A percentile compares a stretch with the other conserved stretches of the same genome.
Conservation (phyloP, 2,888 invertebrate genomes). For the Leptothorax acervorum region DNA sequence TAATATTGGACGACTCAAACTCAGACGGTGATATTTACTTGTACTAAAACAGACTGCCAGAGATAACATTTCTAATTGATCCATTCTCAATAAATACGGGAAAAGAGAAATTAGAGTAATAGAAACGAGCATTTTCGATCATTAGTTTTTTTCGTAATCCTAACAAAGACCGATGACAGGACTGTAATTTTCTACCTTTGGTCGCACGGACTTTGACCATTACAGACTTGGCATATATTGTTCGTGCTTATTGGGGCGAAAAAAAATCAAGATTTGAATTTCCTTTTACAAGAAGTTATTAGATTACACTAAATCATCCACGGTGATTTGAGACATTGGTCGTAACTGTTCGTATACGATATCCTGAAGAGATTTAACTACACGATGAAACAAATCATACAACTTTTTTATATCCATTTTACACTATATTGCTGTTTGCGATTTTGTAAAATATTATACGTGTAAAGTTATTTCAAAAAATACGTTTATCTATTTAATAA, state of each 20-base stretch:
- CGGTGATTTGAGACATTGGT: neutral
- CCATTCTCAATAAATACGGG: neutral
- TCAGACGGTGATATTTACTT: neutral
- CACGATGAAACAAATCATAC: neutral
- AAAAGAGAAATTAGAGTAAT: neutral
- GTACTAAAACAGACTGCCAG: neutral
- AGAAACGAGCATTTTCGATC: neutral
- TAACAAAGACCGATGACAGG: neutral
- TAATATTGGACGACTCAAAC: neutral
- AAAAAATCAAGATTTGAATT: constrained; percentile 36
- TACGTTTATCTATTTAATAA: neutral
- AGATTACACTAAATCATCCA: neutral
- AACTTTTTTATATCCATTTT: neutral
- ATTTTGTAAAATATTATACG: neutral
- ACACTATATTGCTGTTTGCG: neutral
- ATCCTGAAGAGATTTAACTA: neutral
- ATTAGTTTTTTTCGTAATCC: neutral
- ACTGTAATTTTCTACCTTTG: constrained; percentile 8
- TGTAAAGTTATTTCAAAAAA: neutral
- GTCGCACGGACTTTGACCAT: constrained; percentile 1
- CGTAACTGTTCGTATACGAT: neutral
- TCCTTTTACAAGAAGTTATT: constrained; percentile 1
- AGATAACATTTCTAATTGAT: neutral
- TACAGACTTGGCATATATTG: constrained; percentile 17
- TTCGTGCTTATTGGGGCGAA: constrained; percentile 3